Evolutionary conservation across 2,113 vertebrate species (phyloP).

Genomic region (Gymnogyps californianus): DNA sequence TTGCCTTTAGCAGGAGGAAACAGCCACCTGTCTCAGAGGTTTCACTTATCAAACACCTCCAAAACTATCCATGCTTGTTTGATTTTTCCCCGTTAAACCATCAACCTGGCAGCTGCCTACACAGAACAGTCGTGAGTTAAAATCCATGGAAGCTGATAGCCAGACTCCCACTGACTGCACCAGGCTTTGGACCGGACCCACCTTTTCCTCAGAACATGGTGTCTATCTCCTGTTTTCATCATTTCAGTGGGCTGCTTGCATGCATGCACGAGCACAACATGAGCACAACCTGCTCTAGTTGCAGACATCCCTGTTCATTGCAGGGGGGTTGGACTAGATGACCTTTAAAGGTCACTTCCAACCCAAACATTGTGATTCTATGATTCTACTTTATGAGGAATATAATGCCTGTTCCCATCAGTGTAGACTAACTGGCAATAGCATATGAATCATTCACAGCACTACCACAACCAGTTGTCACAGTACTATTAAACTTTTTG

Average conservation of each 20-base stretch:
- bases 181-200: background rate
- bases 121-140: background rate
- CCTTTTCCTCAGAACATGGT: accelerated
- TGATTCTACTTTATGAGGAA: background rate
- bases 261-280: accelerated
- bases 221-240: background rate
- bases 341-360: background rate
- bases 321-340: background rate
- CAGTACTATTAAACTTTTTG: background rate
- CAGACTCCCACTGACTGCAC: too few relatives aligned
- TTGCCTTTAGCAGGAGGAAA: background rate
- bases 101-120: background rate
- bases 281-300: background rate
- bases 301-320: background rate
- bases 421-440: accelerated
- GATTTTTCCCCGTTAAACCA: background rate
- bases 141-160: background rate
- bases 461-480: background rate
- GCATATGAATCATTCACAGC: background rate
- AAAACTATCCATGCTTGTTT: background rate
- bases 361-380: background rate
- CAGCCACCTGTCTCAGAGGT: background rate
- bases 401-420: accelerated
- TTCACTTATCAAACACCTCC: background rate
- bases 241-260: background rate